phyloP scores from a whole-genome alignment of 2,113 vertebrate species.

The Pygoscelis adeliae region DNA sequence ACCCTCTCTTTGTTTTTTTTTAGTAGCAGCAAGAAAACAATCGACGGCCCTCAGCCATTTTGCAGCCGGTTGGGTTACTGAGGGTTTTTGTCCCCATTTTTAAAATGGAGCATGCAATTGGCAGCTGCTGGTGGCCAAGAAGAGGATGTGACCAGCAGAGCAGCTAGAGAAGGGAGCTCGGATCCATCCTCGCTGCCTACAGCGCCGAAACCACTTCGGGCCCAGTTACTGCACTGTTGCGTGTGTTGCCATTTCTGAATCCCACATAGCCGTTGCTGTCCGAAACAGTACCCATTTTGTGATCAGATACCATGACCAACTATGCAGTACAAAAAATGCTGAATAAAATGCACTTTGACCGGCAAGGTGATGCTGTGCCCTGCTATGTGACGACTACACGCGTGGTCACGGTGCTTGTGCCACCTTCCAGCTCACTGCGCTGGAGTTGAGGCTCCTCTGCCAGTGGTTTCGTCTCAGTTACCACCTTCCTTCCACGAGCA shows the following conservation, averaged over 20 bases:
- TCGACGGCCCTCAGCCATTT: rapidly evolving
- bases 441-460: neutral
- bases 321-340: neutral
- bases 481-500: neutral
- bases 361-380: rapidly evolving
- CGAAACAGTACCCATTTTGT: neutral
- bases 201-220: rapidly evolving
- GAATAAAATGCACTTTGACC: rapidly evolving
- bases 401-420: rapidly evolving
- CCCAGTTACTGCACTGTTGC: rapidly evolving
- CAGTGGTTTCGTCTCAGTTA: neutral
- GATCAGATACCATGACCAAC: neutral
- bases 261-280: rapidly evolving
- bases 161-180: neutral
- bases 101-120: neutral
- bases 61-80: neutral
- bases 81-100: neutral
- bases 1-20: neutral
- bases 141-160: neutral
- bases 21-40: neutral
- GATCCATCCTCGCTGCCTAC: neutral
- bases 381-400: rapidly evolving
- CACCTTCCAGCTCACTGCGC: neutral
- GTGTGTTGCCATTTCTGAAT: neutral
- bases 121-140: neutral